Conservation (phyloP, 2,888 invertebrate genomes). For the Eledona agricola region DNA sequence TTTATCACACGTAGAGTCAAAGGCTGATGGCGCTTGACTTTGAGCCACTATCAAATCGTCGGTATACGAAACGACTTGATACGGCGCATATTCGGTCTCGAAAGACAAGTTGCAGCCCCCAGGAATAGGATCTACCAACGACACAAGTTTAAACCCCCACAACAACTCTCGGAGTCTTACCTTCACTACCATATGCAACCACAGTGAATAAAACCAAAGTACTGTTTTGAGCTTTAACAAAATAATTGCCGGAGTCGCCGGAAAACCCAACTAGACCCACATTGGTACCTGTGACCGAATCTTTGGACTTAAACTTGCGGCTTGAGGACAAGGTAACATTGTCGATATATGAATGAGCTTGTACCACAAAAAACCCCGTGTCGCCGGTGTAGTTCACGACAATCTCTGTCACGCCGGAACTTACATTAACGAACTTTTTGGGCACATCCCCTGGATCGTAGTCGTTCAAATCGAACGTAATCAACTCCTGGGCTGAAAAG, state of each 20-base stretch:
- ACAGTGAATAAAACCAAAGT: constrained; percentile 41
- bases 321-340: constrained; percentile 68
- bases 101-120: constrained; percentile 83
- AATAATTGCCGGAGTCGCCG: constrained; percentile 33
- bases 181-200: constrained; percentile 44
- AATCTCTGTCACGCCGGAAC: constrained; percentile 46
- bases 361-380: constrained; percentile 69
- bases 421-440: constrained; percentile 44
- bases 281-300: constrained; percentile 68
- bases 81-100: constrained; percentile 68
- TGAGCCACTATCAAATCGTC: constrained; percentile 65
- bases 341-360: constrained; percentile 70
- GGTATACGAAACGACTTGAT: constrained; percentile 62
- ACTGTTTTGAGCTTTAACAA: constrained; percentile 31
- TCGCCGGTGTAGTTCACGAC: constrained; percentile 63
- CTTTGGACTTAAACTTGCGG: constrained; percentile 51
- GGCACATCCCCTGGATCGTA: constrained; percentile 49
- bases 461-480: constrained; percentile 48
- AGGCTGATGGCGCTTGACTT: constrained; percentile 64
- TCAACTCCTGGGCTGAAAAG: constrained; percentile 26
- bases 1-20: constrained; percentile 57
- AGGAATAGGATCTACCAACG: constrained; percentile 74
- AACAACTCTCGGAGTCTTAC: constrained; percentile 12
- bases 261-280: constrained; percentile 65
- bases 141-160: constrained; percentile 33